These are phyloP conservation scores for Psilopogon haemacephalus DNA, from an alignment of 2,113 vertebrate genomes.

Conservation along the genomic window DNA sequence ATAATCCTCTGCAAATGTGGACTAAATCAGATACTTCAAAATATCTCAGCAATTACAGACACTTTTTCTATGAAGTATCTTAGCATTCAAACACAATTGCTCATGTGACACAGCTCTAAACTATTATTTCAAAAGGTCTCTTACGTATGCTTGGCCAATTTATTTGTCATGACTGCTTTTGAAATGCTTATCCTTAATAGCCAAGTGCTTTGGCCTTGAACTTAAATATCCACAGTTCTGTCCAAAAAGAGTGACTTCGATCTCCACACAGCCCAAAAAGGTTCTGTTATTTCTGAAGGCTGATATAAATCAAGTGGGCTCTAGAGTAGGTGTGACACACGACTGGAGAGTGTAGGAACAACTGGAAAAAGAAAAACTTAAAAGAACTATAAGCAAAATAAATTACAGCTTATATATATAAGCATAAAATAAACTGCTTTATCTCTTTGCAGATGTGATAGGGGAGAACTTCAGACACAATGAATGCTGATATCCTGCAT, in stretches of 20 bases:
- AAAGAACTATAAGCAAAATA: slow-evolving; percentile 27
- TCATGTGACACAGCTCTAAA: not conserved
- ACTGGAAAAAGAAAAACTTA: not conserved
- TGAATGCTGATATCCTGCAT: not conserved
- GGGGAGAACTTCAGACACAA: not conserved
- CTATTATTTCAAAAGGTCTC: not conserved
- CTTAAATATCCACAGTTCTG: not conserved
- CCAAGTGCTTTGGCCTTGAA: not conserved
- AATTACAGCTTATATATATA: not conserved
- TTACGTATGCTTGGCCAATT: not conserved
- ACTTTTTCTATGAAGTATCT: not conserved
- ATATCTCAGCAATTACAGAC: not conserved
- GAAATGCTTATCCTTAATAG: slow-evolving; percentile 5
- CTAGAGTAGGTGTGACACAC: not conserved
- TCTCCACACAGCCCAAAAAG: not conserved
- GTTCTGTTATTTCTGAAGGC: not conserved
- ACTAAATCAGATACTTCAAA: not conserved
- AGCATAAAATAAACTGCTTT: not conserved
- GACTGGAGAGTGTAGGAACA: not conserved
- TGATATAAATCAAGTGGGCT: slow-evolving; percentile 10
- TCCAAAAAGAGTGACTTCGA: not conserved
- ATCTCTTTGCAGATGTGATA: not conserved
- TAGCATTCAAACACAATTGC: not conserved
- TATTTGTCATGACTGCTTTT: slow-evolving; percentile 28
- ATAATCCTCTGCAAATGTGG: not conserved